These are phyloP conservation scores for Spodoptera frugiperda DNA, from an alignment of 1,140 invertebrate species.

Conservation along the genomic window DNA sequence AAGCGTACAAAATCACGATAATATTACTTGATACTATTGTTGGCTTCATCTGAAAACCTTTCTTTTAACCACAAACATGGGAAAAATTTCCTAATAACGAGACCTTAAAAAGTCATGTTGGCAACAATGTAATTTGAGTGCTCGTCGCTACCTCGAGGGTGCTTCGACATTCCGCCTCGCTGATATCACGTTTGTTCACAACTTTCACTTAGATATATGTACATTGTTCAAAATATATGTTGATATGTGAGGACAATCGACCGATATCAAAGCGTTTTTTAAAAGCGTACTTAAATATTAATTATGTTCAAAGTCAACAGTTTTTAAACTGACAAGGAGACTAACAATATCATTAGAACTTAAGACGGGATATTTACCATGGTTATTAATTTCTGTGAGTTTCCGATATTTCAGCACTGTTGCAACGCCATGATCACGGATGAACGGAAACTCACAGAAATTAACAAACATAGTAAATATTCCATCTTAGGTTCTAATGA, in stretches of 20 bases:
- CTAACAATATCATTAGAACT: no score
- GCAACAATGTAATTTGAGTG: constrained; percentile 49
- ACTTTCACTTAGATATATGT: constrained; percentile 29
- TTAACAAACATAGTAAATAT: no score
- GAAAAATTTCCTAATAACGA: constrained; percentile 38
- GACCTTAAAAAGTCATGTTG: constrained; percentile 39
- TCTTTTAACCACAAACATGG: constrained; percentile 24
- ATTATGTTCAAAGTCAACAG: no score
- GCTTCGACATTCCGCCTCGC: constrained; percentile 31
- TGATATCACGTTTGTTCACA: constrained; percentile 34
- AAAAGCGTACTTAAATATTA: neutral
- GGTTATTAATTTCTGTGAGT: no score
- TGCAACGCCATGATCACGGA: no score
- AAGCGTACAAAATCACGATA: constrained; percentile 5
- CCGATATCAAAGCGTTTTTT: neutral
- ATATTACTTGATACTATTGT: constrained; percentile 14
- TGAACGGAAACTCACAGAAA: no score
- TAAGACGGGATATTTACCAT: no score
- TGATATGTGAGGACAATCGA: neutral
- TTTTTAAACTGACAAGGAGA: no score
- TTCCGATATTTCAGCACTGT: no score
- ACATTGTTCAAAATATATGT: neutral
- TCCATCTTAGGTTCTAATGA: no score
- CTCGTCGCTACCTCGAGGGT: constrained; percentile 27
- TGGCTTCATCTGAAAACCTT: constrained; percentile 2